Evolutionary conservation across 2,888 invertebrate genomes (phyloP), one percentile per base, ranked within the genome.

Genomic region (Tridacna crocea): DNA sequence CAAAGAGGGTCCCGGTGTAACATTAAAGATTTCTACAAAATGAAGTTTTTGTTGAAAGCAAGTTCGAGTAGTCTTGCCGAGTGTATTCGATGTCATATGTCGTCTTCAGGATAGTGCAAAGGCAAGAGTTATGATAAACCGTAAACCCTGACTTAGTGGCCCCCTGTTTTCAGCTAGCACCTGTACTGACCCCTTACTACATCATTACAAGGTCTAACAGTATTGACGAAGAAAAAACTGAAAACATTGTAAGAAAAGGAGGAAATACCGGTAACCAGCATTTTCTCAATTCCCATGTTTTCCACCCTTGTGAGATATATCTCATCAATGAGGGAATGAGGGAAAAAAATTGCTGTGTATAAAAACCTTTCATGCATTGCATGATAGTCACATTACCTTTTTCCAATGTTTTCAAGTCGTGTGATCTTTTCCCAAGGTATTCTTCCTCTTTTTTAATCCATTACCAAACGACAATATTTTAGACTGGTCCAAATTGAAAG

Each of bases 11-110:
- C 86, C 26, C 88, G 88, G 19, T 88, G 90, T 46, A 88, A 87
- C 12, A 82, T 92, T 36, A 88, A 89, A 48, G 91, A 92, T 66
- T 92, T 90, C 72, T 92, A 92, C 78, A 88, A 89, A n/a, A 88
- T 92, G 88, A 92, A 92, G 73, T 92, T 92, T 81, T 84, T 92
- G 74, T 86, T 92, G 72, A 92, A 92, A 82, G 88, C 92, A 13
- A 91, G 90, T 80, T 89, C 92, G 17, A 87, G 88, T 26, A 91
- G 91, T 72, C 80, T 92, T 63, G 88, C 89, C 0, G 92, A 92
- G 75, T 90, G 91, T 82, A 87, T 89, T 24, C 85, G 90, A 17
- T 80, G 88, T 72, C 87, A 89, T n/a, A 72, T 60, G 68, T 68
- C 76, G 12, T 55, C 24, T 15, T 76, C 70, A 27, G 58, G 3